Conservation (phyloP, 1,140 invertebrate genomes). For the Sminthurides bifidus region DNA sequence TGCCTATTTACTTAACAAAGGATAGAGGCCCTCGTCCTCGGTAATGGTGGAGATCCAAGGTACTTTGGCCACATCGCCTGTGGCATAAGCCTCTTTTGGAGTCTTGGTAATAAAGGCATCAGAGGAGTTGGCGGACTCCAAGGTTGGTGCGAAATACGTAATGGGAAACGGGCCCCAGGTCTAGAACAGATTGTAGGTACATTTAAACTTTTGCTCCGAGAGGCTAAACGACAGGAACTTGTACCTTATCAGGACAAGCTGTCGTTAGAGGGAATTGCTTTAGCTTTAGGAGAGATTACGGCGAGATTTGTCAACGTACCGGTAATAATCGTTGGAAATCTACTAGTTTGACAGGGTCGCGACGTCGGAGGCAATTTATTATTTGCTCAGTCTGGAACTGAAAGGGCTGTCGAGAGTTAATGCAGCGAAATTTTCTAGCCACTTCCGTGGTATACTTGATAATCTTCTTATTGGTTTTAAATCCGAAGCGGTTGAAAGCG, state of each 20-base stretch:
- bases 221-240: too few species aligned
- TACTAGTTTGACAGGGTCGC: conserved; percentile 10
- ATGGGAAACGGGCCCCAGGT: conserved; percentile 14
- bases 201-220: neutral
- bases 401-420: neutral
- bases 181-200: neutral
- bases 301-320: too few species aligned
- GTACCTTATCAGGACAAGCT: too few species aligned
- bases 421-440: neutral
- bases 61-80: conserved; percentile 8
- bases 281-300: too few species aligned
- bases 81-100: conserved; percentile 13
- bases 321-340: conserved; percentile 4
- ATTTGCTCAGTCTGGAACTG: neutral
- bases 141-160: conserved; percentile 10
- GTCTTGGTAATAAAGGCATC: conserved; percentile 13
- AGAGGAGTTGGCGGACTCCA: neutral
- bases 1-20: conserved; percentile 6
- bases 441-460: neutral
- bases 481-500: neutral
- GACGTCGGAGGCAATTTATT: conserved; percentile 9
- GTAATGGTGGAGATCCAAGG: conserved; percentile 16
- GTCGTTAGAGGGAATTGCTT: too few species aligned
- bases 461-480: neutral
- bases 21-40: conserved; percentile 7